Percentiles rank a stretch among this genome's conserved stretches.
These are phyloP conservation scores for Eira barbara DNA, from an alignment of 2,113 vertebrate species.

Conservation along the genomic window DNA sequence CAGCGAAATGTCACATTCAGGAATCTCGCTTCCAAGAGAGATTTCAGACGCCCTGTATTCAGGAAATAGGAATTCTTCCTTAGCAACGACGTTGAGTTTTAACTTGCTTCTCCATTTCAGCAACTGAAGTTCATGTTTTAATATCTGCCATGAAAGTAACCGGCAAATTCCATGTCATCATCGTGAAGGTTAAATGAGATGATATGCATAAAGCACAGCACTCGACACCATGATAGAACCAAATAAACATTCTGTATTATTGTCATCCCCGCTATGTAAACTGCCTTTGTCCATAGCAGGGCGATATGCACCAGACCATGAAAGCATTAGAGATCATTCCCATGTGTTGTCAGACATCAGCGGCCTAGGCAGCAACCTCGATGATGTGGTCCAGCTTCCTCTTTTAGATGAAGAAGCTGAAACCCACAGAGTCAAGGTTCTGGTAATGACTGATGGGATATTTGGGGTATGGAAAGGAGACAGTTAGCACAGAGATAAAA, in stretches of 20 bases:
- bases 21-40: fast-evolving
- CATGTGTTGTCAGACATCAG: neutral
- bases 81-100: neutral
- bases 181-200: neutral
- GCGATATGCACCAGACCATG: neutral
- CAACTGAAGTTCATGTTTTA: conserved; percentile 48
- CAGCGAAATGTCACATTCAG: conserved; percentile 50
- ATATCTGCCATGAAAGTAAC: conserved; percentile 57
- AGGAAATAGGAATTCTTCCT: neutral
- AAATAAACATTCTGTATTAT: neutral
- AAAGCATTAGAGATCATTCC: neutral
- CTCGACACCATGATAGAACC: neutral
- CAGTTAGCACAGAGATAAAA: neutral
- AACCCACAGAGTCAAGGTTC: neutral
- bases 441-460: neutral
- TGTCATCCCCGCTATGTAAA: neutral
- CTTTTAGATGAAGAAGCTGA: neutral
- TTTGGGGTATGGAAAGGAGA: neutral
- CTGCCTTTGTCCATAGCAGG: neutral
- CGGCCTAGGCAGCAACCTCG: neutral
- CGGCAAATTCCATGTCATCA: neutral
- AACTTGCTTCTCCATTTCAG: conserved; percentile 33
- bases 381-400: neutral
- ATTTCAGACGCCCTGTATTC: neutral
- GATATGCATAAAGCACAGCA: neutral